These are phyloP conservation scores for Melitaea cinxia DNA, from an alignment of 1,140 invertebrate species.

Conservation along the genomic window DNA sequence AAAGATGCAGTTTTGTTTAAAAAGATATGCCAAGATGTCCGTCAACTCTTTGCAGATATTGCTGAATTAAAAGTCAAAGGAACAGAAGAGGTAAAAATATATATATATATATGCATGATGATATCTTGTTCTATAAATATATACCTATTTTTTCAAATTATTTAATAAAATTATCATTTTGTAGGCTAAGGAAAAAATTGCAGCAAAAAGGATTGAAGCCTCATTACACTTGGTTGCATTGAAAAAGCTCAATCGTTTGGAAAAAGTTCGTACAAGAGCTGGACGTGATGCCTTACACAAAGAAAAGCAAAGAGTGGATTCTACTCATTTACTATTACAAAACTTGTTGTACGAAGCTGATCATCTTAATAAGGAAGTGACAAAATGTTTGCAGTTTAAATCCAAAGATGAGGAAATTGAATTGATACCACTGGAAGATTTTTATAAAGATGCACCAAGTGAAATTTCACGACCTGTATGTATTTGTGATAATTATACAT, in stretches of 20 bases:
- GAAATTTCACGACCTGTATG: slow-evolving; percentile 86
- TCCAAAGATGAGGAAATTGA: slow-evolving; percentile 97
- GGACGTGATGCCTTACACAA: slow-evolving; percentile 89
- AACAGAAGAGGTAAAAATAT: slow-evolving; percentile 73
- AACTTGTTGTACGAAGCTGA: slow-evolving; percentile 97
- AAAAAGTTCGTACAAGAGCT: slow-evolving; percentile 92
- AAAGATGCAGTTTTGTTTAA: slow-evolving; percentile 87
- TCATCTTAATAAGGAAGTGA: slow-evolving; percentile 96
- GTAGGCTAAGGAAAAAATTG: slow-evolving; percentile 84
- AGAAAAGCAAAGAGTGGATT: slow-evolving; percentile 94
- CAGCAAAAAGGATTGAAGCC: slow-evolving; percentile 86
- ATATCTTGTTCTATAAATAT: not conserved
- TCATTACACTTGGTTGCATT: slow-evolving; percentile 89
- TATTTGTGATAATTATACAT: slow-evolving; percentile 18
- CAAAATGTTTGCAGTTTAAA: slow-evolving; percentile 96
- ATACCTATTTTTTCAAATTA: not conserved
- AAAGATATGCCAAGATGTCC: slow-evolving; percentile 86
- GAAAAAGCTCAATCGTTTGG: slow-evolving; percentile 95
- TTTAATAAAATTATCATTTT: too few species aligned
- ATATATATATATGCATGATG: not conserved
- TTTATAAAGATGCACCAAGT: slow-evolving; percentile 91
- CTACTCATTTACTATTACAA: slow-evolving; percentile 94
- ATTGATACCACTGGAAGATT: slow-evolving; percentile 92
- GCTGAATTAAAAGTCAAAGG: slow-evolving; percentile 84
- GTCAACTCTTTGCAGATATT: slow-evolving; percentile 85